Evolutionary conservation across 2,888 invertebrate species (phyloP).

Genomic region (Hymenopus coronatus): DNA sequence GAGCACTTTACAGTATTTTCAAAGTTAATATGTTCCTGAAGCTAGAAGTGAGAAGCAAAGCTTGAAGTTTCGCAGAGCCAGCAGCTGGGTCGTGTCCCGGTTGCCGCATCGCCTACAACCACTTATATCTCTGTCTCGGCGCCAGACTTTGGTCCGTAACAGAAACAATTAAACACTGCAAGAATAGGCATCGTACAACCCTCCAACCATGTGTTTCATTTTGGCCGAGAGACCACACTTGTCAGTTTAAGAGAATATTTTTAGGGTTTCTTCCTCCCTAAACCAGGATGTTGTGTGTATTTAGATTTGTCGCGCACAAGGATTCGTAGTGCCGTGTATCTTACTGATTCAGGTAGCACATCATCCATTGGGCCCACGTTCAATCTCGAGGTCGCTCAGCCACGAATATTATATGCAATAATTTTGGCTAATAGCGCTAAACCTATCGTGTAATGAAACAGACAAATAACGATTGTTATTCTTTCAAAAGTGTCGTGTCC

Average conservation of each 20-base stretch:
- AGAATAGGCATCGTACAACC: slow-evolving; percentile 21
- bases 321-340: background rate
- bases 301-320: background rate
- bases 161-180: slow-evolving; percentile 20
- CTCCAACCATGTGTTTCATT: background rate
- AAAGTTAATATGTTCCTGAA: too few species aligned
- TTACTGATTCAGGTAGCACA: background rate
- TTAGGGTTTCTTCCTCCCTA: background rate
- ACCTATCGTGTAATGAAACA: too few species aligned
- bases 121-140: background rate
- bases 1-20: too few species aligned
- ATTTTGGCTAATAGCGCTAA: too few species aligned
- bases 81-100: background rate
- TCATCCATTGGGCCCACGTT: too few species aligned
- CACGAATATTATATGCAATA: too few species aligned
- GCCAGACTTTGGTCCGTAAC: slow-evolving; percentile 1
- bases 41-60: background rate
- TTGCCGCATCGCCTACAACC: background rate
- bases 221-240: slow-evolving; percentile 16
- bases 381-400: too few species aligned
- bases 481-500: too few species aligned
- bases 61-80: background rate
- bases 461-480: too few species aligned
- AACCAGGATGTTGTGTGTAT: slow-evolving; percentile 8
- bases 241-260: slow-evolving; percentile 13